Conservation (phyloP, 2,888 invertebrate species). For the Hydroisotoma schaefferi region DNA sequence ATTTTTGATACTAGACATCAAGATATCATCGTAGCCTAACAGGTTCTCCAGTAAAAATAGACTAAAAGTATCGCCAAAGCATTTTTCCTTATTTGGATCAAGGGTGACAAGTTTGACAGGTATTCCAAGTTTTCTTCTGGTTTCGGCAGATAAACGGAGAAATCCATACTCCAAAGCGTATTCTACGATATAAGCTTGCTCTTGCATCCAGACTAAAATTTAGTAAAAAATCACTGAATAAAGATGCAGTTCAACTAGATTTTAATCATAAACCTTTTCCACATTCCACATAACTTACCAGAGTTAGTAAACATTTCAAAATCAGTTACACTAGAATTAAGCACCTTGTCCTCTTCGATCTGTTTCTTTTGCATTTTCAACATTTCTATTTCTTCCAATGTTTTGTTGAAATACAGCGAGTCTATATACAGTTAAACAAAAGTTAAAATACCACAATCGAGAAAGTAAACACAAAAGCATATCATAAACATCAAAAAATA, state of each 20-base stretch:
- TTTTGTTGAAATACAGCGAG: constrained; percentile 47
- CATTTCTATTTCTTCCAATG: constrained; percentile 46
- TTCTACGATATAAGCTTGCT: constrained; percentile 88
- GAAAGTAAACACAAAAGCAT: background rate
- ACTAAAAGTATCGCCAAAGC: constrained; percentile 91
- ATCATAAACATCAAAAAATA: background rate
- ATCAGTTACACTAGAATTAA: constrained; percentile 57
- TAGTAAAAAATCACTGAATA: background rate
- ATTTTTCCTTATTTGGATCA: constrained; percentile 82
- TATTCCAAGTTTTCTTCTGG: constrained; percentile 81
- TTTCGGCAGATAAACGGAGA: constrained; percentile 75
- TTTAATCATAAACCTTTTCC: background rate
- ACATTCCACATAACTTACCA: constrained; percentile 53
- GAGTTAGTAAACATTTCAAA: constrained; percentile 61
- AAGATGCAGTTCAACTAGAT: background rate
- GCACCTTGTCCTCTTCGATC: constrained; percentile 47
- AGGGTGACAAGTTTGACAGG: constrained; percentile 82
- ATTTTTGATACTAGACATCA: constrained; percentile 94
- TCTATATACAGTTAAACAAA: constrained; percentile 21
- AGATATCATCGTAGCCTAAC: constrained; percentile 92
- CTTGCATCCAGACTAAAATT: constrained; percentile 63
- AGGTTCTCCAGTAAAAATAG: constrained; percentile 86
- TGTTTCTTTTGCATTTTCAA: constrained; percentile 44
- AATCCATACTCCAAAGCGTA: constrained; percentile 97
- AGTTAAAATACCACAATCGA: background rate